These are phyloP conservation scores for Nycticebus coucang DNA, from an alignment of 2,113 vertebrate species.

Conservation along the genomic window DNA sequence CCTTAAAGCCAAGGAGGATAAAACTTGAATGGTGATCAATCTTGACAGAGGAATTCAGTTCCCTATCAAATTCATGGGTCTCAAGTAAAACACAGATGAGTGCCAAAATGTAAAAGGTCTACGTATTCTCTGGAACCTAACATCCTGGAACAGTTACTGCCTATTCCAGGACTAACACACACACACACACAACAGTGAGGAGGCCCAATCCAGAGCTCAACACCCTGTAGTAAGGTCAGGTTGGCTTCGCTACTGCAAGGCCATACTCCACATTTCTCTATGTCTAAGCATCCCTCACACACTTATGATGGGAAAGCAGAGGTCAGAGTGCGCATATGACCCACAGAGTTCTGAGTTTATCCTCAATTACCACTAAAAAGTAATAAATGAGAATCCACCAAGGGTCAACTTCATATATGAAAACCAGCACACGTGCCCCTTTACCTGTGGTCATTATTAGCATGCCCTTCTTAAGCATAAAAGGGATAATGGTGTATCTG, in stretches of 20 bases:
- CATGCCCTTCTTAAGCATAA: slow-evolving; percentile 63
- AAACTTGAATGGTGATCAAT: slow-evolving; percentile 48
- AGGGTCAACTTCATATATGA: background rate
- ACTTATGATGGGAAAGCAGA: background rate
- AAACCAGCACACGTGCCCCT: background rate
- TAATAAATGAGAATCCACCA: background rate
- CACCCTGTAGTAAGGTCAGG: background rate
- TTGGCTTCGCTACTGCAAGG: background rate
- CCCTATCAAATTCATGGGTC: slow-evolving; percentile 27
- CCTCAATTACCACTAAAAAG: background rate
- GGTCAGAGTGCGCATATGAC: background rate
- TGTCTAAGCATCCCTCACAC: background rate
- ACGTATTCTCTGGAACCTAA: background rate
- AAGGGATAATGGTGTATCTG: slow-evolving; percentile 57
- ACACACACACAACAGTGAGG: background rate
- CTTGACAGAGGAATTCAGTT: slow-evolving; percentile 49
- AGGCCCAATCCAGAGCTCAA: background rate
- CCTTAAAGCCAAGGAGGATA: slow-evolving; percentile 23
- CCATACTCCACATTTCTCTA: background rate
- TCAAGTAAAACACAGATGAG: background rate
- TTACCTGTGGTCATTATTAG: background rate
- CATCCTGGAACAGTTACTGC: background rate
- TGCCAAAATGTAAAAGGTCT: background rate
- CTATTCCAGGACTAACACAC: background rate
- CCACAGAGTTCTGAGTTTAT: background rate